A percentile compares a stretch with the other conserved stretches of the same genome.
Conservation (phyloP, 2,797 vertebrate species). For the Brachymystax lenok region DNA sequence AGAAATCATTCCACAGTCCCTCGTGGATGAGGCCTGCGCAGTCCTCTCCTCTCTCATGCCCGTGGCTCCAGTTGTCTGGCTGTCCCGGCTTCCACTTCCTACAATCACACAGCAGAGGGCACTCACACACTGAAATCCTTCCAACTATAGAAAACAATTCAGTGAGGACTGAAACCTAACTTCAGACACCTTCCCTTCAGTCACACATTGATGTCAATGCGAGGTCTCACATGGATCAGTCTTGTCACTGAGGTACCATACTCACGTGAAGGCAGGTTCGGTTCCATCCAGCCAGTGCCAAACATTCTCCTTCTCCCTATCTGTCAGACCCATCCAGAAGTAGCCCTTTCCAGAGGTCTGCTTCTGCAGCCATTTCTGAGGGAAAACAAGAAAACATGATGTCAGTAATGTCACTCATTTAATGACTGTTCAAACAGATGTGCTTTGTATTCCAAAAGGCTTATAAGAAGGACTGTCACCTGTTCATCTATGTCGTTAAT, state of each 20-base stretch:
- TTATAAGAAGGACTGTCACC: constrained; percentile 64
- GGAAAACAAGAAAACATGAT: constrained; percentile 42
- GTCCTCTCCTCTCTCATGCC: constrained; percentile 84
- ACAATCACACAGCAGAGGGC: constrained; percentile 69
- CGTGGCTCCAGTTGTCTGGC: constrained; percentile 90
- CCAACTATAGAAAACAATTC: background rate
- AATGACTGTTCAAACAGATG: background rate
- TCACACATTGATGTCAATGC: background rate
- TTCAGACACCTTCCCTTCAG: background rate
- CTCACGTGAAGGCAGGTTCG: constrained; percentile 83
- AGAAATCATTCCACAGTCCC: constrained; percentile 93
- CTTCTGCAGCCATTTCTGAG: constrained; percentile 88
- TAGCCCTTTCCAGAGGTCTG: constrained; percentile 82
- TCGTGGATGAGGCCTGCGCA: constrained; percentile 87
- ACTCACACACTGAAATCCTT: constrained; percentile 40
- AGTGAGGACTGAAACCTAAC: background rate
- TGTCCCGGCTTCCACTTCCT: constrained; percentile 94
- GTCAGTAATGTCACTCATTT: constrained; percentile 9
- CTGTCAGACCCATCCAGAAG: constrained; percentile 94
- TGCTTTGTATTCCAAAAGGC: background rate
- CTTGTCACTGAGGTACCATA: constrained; percentile 22
- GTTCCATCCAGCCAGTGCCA: constrained; percentile 94
- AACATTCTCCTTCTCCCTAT: constrained; percentile 79
- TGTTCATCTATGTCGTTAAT: constrained; percentile 88
- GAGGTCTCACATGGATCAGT: background rate